Evolutionary conservation across 2,888 invertebrate species (phyloP), one percentile per base, ranked within the genome.

Genomic region (Dastarcus helophoroides): DNA sequence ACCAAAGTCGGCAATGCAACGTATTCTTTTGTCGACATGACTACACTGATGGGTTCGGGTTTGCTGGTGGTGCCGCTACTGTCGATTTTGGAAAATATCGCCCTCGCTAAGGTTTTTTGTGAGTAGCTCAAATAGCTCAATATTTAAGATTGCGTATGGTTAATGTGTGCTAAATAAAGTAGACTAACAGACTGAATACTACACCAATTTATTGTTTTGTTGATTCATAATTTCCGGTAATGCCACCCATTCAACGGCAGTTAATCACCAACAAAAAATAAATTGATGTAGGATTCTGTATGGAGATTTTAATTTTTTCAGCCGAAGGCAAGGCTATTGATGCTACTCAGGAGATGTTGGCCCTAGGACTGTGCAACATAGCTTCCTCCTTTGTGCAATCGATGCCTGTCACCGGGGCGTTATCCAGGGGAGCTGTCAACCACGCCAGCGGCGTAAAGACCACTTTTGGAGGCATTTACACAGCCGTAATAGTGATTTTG

Each of bases 261-360:
- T n/a, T n/a, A n/a, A n/a, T n/a, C n/a, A n/a, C n/a, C n/a, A n/a
- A n/a, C n/a, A n/a, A n/a, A n/a, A n/a, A n/a, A n/a, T n/a, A n/a
- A n/a, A n/a, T n/a, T n/a, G n/a, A n/a, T n/a, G n/a, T n/a, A n/a
- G n/a, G n/a, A n/a, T n/a, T n/a, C n/a, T 17, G 19, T 7, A 17
- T 8, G 6, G 8, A 17, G 19, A 7, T 8, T 17, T 28, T 6
- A 32, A 29, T 36, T 22, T 49, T 49, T 58, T 14, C 45, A 72
- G 72, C 70, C 31, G 68, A 71, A 31, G 72, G 72, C 2, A 68
- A 65, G 42, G 60, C 66, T 4, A 68, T 79, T 26, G 75, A 78
- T 48, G 73, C 79, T 2, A 78, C 76, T 6, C 79, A 80, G 52
- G 79, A 80, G 54, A 71, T 80, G 65, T 50, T 79, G 31, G 76